Evolutionary conservation across 2,888 invertebrate species (phyloP).

Genomic region (Ennomos quercinarius): DNA sequence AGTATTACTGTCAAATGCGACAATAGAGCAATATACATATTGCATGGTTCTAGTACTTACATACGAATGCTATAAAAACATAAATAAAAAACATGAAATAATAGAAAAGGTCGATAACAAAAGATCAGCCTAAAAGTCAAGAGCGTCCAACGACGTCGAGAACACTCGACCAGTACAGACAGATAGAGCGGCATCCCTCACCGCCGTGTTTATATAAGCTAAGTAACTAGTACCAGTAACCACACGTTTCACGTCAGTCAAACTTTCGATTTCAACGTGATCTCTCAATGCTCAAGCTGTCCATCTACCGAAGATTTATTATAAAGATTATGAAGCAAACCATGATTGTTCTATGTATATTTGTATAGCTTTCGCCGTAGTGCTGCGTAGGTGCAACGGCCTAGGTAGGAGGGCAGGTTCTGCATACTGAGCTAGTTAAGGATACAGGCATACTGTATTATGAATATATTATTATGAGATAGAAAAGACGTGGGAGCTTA

Average conservation of each 20-base stretch:
- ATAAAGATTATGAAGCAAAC: constrained; percentile 15
- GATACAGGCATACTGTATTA: constrained; percentile 28
- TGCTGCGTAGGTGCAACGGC: constrained; percentile 53
- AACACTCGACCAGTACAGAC: constrained; percentile 22
- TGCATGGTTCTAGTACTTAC: too few relatives aligned
- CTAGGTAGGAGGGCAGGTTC: constrained; percentile 63
- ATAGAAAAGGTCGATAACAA: not conserved
- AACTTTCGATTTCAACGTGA: constrained; percentile 41
- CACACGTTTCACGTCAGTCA: constrained; percentile 37
- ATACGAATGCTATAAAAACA: not conserved
- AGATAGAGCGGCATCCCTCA: constrained; percentile 26
- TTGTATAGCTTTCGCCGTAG: constrained; percentile 23
- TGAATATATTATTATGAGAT: constrained; percentile 17
- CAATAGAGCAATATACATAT: too few relatives aligned
- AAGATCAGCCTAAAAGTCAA: constrained; percentile 15
- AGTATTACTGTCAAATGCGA: too few relatives aligned
- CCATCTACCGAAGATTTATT: constrained; percentile 24
- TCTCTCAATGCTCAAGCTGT: constrained; percentile 33
- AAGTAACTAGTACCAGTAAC: constrained; percentile 27
- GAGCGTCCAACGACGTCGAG: constrained; percentile 21
- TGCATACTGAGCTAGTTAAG: constrained; percentile 40
- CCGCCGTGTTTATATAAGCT: constrained; percentile 34
- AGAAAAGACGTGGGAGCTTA: constrained; percentile 2
- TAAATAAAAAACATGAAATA: not conserved
- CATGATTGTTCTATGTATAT: constrained; percentile 12